Evolutionary conservation across 2,888 invertebrate genomes (phyloP).

Genomic region (Drosophila mimetica): DNA sequence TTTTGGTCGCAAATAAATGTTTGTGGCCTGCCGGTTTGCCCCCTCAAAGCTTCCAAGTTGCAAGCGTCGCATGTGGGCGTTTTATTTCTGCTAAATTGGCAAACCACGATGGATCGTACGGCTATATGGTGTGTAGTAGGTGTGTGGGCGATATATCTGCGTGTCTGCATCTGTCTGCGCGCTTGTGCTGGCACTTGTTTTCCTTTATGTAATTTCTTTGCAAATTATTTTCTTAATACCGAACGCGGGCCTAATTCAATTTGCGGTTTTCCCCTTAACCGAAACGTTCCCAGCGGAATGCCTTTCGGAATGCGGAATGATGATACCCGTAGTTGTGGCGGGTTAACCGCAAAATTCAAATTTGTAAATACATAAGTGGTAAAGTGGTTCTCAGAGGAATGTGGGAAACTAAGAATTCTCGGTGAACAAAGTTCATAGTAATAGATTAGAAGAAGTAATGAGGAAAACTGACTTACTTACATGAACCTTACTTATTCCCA

Average conservation of each 20-base stretch:
- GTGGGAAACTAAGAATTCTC: slow-evolving; percentile 19
- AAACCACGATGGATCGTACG: slow-evolving; percentile 61
- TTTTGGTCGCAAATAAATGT: slow-evolving; percentile 58
- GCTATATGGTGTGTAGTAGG: slow-evolving; percentile 17
- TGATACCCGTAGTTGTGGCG: slow-evolving; percentile 10
- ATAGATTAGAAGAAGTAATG: not conserved
- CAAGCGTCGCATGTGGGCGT: slow-evolving; percentile 65
- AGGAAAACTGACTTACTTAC: not conserved
- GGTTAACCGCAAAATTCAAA: slow-evolving; percentile 37
- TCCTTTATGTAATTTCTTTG: slow-evolving; percentile 78
- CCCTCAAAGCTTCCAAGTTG: slow-evolving; percentile 61
- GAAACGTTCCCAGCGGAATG: slow-evolving; percentile 26
- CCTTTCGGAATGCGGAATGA: slow-evolving; percentile 31
- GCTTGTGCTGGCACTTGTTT: slow-evolving; percentile 67
- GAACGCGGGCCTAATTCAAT: slow-evolving; percentile 67
- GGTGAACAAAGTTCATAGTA: not conserved
- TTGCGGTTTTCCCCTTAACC: slow-evolving; percentile 59
- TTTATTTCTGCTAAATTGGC: slow-evolving; percentile 79
- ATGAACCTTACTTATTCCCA: too few species aligned
- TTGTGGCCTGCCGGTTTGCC: slow-evolving; percentile 70
- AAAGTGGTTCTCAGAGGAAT: slow-evolving; percentile 42
- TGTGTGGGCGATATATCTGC: slow-evolving; percentile 35
- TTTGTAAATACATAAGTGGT: slow-evolving; percentile 37
- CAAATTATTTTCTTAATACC: slow-evolving; percentile 69
- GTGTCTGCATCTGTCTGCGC: slow-evolving; percentile 36